Conservation (phyloP, 1,140 invertebrate species). For the Ooceraea biroi region DNA sequence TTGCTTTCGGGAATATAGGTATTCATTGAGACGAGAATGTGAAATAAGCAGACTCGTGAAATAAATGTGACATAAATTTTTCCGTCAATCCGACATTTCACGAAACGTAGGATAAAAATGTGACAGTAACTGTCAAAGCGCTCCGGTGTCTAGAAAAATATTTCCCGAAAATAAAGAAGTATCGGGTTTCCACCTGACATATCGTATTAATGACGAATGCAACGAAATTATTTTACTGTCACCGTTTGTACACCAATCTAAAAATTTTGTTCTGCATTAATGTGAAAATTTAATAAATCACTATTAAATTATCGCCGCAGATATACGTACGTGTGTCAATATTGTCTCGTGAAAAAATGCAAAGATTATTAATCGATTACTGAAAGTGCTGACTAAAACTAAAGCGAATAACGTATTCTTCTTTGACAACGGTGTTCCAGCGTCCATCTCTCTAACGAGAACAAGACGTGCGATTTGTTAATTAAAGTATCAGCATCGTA, state of each 20-base stretch:
- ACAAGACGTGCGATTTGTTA: conserved; percentile 29
- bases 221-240: conserved; percentile 24
- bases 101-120: conserved; percentile 12
- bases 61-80: background rate
- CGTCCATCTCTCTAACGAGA: conserved; percentile 16
- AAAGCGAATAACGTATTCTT: background rate
- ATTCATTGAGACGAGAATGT: no score
- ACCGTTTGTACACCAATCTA: background rate
- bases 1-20: no score
- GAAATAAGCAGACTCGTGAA: background rate
- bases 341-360: background rate
- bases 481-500: conserved; percentile 8
- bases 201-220: background rate
- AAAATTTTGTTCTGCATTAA: background rate
- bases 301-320: background rate
- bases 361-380: background rate
- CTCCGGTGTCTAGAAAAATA: background rate
- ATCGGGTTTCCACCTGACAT: background rate
- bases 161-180: background rate
- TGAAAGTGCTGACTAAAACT: background rate
- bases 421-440: background rate
- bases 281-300: background rate
- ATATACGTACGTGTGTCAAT: background rate
- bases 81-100: background rate
- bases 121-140: background rate